Percentiles rank a stretch among this genome's conserved stretches.
phyloP scores from a whole-genome alignment of 2,113 vertebrate genomes.

The Erythrocercus mccallii region DNA sequence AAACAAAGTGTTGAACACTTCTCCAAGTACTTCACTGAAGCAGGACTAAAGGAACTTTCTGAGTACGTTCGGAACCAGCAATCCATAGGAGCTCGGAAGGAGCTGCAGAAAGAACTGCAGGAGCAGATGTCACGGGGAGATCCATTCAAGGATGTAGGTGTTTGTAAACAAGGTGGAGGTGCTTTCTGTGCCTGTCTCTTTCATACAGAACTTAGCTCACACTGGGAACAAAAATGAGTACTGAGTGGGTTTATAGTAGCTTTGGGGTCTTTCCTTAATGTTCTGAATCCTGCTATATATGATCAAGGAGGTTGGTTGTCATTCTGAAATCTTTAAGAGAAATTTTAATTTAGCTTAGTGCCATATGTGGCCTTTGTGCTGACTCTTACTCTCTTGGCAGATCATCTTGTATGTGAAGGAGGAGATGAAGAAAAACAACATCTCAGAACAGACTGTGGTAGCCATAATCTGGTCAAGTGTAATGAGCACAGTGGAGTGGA shows the following conservation, averaged over 20 bases:
- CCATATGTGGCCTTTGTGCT: background rate
- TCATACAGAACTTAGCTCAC: background rate
- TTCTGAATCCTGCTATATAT: background rate
- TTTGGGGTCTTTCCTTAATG: background rate
- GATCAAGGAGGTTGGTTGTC: background rate
- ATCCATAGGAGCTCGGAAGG: conserved; percentile 93
- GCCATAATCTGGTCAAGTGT: conserved; percentile 93
- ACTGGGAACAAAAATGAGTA: background rate
- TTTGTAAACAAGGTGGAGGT: background rate
- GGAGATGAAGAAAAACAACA: conserved; percentile 96
- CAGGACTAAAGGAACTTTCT: conserved; percentile 93
- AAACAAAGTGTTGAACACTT: conserved; percentile 98
- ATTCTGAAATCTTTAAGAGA: background rate
- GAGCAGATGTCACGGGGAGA: conserved; percentile 93
- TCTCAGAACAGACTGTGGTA: conserved; percentile 93
- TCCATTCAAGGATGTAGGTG: conserved; percentile 89
- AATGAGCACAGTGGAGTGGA: conserved; percentile 98
- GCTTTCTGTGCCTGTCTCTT: background rate
- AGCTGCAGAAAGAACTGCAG: conserved; percentile 96
- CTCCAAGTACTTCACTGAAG: conserved; percentile 98
- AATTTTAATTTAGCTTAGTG: background rate
- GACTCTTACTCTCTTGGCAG: conserved; percentile 61
- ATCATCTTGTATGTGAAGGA: conserved; percentile 92
- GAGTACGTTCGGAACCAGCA: conserved; percentile 98
- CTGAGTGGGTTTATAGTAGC: accelerated